Evolutionary conservation across 1,140 invertebrate species (phyloP).

Genomic region (Cydia strobilella): DNA sequence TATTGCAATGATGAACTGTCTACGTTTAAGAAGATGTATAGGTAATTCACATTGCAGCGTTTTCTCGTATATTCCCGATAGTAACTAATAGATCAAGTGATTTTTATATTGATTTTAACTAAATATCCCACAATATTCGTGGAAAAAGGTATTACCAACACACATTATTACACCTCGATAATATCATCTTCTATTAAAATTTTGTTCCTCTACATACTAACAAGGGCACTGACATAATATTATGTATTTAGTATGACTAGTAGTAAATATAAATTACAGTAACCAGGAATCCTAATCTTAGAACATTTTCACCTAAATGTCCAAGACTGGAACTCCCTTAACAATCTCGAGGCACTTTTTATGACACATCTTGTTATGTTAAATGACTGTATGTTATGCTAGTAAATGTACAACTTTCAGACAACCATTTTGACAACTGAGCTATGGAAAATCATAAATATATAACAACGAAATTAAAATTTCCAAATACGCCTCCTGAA

Average conservation of each 20-base stretch:
- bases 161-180: slow-evolving; percentile 53
- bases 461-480: background rate
- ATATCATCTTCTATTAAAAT: slow-evolving; percentile 39
- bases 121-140: background rate
- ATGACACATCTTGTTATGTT: slow-evolving; percentile 24
- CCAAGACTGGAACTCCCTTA: slow-evolving; percentile 47
- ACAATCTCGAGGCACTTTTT: slow-evolving; percentile 29
- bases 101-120: slow-evolving; percentile 36
- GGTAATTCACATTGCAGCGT: no score
- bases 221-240: slow-evolving; percentile 52
- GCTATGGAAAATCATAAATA: slow-evolving; percentile 12
- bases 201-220: slow-evolving; percentile 46
- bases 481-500: background rate
- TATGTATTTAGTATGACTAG: slow-evolving; percentile 64
- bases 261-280: slow-evolving; percentile 51
- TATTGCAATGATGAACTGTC: no score
- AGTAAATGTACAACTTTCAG: slow-evolving; percentile 27
- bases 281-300: slow-evolving; percentile 41
- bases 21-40: no score
- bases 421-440: slow-evolving; percentile 18
- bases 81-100: no score
- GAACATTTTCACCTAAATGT: slow-evolving; percentile 55
- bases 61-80: no score
- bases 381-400: slow-evolving; percentile 28
- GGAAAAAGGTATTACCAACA: background rate